Conservation (phyloP, 2,113 vertebrate species). For the Megaleporinus macrocephalus region DNA sequence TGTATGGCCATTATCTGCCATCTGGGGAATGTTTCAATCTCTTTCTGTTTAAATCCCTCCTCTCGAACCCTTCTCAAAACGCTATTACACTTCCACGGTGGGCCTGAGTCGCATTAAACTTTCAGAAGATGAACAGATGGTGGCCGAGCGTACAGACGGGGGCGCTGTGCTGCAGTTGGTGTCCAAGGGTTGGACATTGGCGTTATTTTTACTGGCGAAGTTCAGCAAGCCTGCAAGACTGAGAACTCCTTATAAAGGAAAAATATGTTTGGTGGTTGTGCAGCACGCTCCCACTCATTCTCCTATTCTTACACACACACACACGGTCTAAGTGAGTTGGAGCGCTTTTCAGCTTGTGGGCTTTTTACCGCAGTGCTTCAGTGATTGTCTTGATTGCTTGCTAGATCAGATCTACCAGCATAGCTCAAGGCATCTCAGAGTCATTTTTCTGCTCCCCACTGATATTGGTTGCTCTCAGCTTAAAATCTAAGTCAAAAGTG, state of each 20-base stretch:
- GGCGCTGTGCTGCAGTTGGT: constrained; percentile 6
- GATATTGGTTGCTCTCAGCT: not conserved
- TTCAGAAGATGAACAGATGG: constrained; percentile 50
- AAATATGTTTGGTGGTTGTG: constrained; percentile 68
- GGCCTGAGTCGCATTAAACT: constrained; percentile 54
- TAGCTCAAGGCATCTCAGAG: not conserved
- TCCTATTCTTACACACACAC: constrained; percentile 16
- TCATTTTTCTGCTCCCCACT: not conserved
- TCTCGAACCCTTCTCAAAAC: constrained; percentile 43
- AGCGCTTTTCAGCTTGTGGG: not conserved
- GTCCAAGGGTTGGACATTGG: constrained; percentile 1
- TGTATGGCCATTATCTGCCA: constrained; percentile 54
- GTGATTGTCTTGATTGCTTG: constrained; percentile 7
- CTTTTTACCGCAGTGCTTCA: not conserved
- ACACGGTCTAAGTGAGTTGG: constrained; percentile 38
- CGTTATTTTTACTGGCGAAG: constrained; percentile 41
- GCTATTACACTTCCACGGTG: constrained; percentile 44
- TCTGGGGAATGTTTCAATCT: constrained; percentile 47
- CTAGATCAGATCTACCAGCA: not conserved
- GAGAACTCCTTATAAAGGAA: constrained; percentile 76
- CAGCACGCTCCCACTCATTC: constrained; percentile 15
- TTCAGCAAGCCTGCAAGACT: constrained; percentile 1
- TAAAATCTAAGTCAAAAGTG: not conserved
- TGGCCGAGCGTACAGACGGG: constrained; percentile 44
- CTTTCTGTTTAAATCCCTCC: constrained; percentile 55